A percentile compares a stretch with the other conserved stretches of the same genome.
Evolutionary conservation across 2,797 vertebrate genomes (phyloP).

Genomic region (Iguana delicatissima): DNA sequence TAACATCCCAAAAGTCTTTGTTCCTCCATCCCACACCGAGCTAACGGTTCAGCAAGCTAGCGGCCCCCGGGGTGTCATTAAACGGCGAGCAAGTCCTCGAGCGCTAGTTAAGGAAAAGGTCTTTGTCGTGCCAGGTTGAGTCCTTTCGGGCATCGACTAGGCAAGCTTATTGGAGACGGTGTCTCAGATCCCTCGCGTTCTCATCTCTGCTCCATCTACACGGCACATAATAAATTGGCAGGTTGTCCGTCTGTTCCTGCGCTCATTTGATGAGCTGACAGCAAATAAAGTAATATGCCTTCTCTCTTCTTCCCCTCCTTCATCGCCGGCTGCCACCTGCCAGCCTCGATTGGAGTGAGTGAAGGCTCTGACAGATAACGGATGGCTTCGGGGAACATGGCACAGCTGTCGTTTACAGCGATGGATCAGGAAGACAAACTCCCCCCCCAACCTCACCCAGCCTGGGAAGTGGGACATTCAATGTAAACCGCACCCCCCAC

Average conservation of each 20-base stretch:
- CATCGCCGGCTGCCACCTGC: slow-evolving; percentile 19
- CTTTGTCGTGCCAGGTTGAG: not conserved
- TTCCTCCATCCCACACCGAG: not conserved
- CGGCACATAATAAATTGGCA: slow-evolving; percentile 54
- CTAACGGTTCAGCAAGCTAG: too few species aligned
- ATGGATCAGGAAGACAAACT: slow-evolving; percentile 18
- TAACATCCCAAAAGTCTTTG: not conserved
- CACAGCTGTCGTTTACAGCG: not conserved
- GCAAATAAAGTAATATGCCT: slow-evolving; percentile 51
- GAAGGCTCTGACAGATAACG: not conserved
- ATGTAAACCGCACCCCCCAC: too few species aligned
- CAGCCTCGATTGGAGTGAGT: slow-evolving; percentile 26
- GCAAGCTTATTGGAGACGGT: fast-evolving
- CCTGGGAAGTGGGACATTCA: not conserved
- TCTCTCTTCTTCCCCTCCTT: not conserved
- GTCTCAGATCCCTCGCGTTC: not conserved
- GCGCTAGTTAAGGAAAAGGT: not conserved
- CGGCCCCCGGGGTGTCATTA: slow-evolving; percentile 2
- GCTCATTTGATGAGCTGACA: slow-evolving; percentile 48
- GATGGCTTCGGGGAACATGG: fast-evolving
- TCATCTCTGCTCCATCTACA: not conserved
- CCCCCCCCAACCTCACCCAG: not conserved
- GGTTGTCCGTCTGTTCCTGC: slow-evolving; percentile 50
- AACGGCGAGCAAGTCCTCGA: not conserved
- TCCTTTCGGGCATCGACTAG: not conserved